A percentile compares a stretch with the other conserved stretches of the same genome.
Evolutionary conservation across 2,113 vertebrate species (phyloP).

Genomic region (Polypterus senegalus): DNA sequence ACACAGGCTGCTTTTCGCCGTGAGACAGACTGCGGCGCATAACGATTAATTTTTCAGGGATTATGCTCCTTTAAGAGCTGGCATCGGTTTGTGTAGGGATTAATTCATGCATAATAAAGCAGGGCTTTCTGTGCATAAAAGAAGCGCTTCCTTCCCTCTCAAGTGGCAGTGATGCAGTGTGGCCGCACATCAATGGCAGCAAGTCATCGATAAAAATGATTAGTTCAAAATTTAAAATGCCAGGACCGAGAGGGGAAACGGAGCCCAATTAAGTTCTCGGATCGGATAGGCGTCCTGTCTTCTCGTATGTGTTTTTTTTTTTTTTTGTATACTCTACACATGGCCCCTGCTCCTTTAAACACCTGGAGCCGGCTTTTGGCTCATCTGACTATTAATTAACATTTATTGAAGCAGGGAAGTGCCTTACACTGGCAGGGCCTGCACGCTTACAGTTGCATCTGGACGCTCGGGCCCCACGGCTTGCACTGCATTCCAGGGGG

Average conservation of each 20-base stretch:
- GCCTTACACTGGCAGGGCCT: too few species aligned
- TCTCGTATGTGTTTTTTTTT: background rate
- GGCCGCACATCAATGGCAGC: background rate
- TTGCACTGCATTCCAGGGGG: background rate
- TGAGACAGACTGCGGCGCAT: background rate
- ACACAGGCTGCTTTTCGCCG: constrained; percentile 1
- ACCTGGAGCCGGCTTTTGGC: constrained; percentile 36
- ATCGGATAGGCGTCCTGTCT: background rate
- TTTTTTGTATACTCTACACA: background rate
- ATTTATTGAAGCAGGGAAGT: constrained; percentile 27
- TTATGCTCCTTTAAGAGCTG: background rate
- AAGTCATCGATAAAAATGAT: constrained; percentile 1
- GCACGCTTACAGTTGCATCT: too few species aligned
- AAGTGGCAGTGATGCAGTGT: background rate
- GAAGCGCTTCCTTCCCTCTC: constrained; percentile 12
- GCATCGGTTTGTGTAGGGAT: constrained; percentile 2
- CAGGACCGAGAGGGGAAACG: background rate
- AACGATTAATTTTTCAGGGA: background rate
- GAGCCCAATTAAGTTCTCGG: background rate
- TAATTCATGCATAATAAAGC: constrained; percentile 1
- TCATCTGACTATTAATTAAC: constrained; percentile 34
- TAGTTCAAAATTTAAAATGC: background rate
- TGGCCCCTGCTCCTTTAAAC: constrained; percentile 36
- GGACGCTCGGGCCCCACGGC: too few species aligned
- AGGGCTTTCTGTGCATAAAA: constrained; percentile 8